Evolutionary conservation across 2,888 invertebrate genomes (phyloP).

Genomic region (Melinaea marsaeus): DNA sequence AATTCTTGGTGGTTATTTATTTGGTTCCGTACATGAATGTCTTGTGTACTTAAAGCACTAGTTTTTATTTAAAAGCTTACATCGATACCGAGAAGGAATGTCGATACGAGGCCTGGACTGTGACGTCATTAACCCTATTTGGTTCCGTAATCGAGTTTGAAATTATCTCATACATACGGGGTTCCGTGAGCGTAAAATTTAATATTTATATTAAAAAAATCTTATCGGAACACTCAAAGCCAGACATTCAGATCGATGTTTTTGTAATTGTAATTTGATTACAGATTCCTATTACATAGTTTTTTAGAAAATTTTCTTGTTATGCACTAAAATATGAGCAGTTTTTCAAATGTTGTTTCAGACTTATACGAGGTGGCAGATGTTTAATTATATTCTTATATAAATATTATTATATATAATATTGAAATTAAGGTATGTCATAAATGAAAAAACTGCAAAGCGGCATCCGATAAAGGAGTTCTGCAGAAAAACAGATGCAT

Average conservation of each 20-base stretch:
- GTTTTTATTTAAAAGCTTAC: conserved; percentile 31
- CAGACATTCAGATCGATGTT: too few relatives aligned
- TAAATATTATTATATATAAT: too few relatives aligned
- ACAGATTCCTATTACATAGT: too few relatives aligned
- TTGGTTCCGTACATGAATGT: background rate
- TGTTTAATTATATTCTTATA: too few relatives aligned
- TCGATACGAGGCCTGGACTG: conserved; percentile 5
- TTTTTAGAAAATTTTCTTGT: too few relatives aligned
- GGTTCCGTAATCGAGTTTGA: conserved; percentile 17
- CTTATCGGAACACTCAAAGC: too few relatives aligned
- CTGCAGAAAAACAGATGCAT: background rate
- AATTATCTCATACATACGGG: background rate
- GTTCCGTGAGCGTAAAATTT: background rate
- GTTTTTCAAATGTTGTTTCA: too few relatives aligned
- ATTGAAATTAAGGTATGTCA: too few relatives aligned
- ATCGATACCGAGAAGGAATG: conserved; percentile 29
- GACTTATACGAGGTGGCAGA: too few relatives aligned
- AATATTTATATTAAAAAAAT: too few relatives aligned
- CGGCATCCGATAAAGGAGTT: background rate
- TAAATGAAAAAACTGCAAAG: background rate
- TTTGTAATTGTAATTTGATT: too few relatives aligned
- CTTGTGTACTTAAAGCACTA: conserved; percentile 5
- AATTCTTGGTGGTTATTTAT: background rate
- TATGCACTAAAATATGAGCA: too few relatives aligned
- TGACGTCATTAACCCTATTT: conserved; percentile 34